Evolutionary conservation across 2,113 vertebrate genomes (phyloP), one percentile per base, ranked within the genome.

Genomic region (Condylura cristata): DNA sequence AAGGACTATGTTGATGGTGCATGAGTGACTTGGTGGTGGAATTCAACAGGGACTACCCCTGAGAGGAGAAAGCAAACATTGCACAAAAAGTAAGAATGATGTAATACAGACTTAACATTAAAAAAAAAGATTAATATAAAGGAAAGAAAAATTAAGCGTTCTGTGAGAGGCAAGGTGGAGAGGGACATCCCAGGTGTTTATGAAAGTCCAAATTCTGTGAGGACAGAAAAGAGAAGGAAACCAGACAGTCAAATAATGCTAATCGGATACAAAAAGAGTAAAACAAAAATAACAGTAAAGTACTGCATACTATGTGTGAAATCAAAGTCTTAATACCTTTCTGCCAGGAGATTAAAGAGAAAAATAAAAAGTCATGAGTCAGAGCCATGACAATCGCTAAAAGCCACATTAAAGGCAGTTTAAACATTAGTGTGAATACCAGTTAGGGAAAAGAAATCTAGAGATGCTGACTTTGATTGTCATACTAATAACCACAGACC

Each of bases 101-200:
- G n/a, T n/a, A n/a, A n/a, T n/a, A n/a, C n/a, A n/a, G n/a, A n/a
- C n/a, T n/a, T n/a, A n/a, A n/a, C n/a, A n/a, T n/a, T n/a, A n/a
- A n/a, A n/a, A n/a, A n/a, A n/a, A n/a, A n/a, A n/a, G n/a, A n/a
- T n/a, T n/a, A n/a, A n/a, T n/a, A n/a, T n/a, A n/a, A n/a, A n/a
- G n/a, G n/a, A n/a, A 97, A 91, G 44, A 96, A 79, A 97, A 94
- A 87, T 90, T 82, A 88, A 97, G 30, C 70, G 66, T 94, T 95
- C 90, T 46, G 24, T 0, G 22, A 61, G 91, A 93, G 75, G 93
- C 86, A 37, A 60, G 51, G 80, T 66, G 78, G 83, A 96, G 63
- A 97, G 97, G 97, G 95, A 97, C 97, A 95, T 97, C 93, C 90
- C 96, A 97, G 97, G 96, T 98, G 95, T 98, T 98, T 97, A 97